These are phyloP conservation scores for Podarcis cretensis DNA, from an alignment of 2,113 vertebrate genomes.

Conservation along the genomic window DNA sequence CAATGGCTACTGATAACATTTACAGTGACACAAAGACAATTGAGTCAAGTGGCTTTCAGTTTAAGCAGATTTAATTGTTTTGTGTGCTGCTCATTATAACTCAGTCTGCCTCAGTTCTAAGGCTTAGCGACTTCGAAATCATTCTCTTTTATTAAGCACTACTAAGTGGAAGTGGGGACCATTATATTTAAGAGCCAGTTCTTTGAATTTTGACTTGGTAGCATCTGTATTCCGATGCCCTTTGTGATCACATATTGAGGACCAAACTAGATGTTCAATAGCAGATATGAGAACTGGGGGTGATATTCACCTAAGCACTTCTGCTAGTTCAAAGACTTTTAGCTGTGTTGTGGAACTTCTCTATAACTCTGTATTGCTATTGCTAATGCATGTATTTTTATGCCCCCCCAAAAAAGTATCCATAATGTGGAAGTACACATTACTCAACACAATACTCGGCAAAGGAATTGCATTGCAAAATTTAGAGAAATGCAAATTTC, in stretches of 20 bases:
- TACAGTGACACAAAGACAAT: conserved; percentile 40
- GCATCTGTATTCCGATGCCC: too few relatives aligned
- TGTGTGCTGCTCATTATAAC: conserved; percentile 6
- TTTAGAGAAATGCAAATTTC: too few relatives aligned
- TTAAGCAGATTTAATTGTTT: conserved; percentile 52
- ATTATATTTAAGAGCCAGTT: neutral
- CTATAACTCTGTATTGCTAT: too few relatives aligned
- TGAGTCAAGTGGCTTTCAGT: conserved; percentile 43
- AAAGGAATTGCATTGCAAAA: too few relatives aligned
- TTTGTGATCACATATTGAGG: neutral
- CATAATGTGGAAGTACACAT: too few relatives aligned
- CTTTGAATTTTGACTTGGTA: neutral
- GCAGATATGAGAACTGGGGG: neutral
- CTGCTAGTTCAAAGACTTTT: too few relatives aligned
- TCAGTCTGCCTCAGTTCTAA: neutral
- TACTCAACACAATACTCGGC: too few relatives aligned
- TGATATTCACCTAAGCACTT: too few relatives aligned
- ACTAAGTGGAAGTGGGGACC: neutral
- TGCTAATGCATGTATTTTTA: too few relatives aligned
- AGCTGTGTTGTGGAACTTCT: too few relatives aligned
- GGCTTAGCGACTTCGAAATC: conserved; percentile 19
- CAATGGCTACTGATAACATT: conserved; percentile 60
- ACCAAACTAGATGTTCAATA: neutral
- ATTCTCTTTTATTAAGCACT: neutral
- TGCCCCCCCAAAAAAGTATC: too few relatives aligned